These are phyloP conservation scores for Equus quagga DNA, from an alignment of 2,113 vertebrate species.

Conservation along the genomic window DNA sequence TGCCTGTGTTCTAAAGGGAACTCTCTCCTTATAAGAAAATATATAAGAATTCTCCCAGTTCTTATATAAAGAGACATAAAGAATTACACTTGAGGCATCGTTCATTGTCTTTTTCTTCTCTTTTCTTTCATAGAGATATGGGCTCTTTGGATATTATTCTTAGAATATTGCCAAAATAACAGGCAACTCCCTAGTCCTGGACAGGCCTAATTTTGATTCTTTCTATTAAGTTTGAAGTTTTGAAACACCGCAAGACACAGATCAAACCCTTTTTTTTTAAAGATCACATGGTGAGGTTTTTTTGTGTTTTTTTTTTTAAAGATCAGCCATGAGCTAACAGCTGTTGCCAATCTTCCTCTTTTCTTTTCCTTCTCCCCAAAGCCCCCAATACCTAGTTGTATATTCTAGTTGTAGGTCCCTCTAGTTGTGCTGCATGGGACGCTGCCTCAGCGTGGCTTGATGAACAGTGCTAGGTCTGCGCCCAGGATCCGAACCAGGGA, in stretches of 20 bases:
- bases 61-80: not conserved
- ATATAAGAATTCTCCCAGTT: not conserved
- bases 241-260: not conserved
- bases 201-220: not conserved
- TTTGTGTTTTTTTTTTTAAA: no score
- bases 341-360: no score
- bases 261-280: not conserved
- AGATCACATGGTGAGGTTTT: no score
- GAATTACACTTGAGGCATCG: not conserved
- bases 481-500: no score
- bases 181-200: not conserved
- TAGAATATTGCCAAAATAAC: not conserved
- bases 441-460: no score
- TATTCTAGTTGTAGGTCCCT: no score
- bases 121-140: not conserved
- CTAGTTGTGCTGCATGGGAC: no score
- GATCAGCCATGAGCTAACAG: no score
- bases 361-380: no score
- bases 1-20: not conserved
- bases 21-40: not conserved
- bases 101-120: not conserved
- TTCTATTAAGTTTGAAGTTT: not conserved
- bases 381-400: no score
- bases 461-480: no score
- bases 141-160: not conserved